phyloP scores from a whole-genome alignment of 92 coral and sea anemone genomes.

The Epizoanthus rinbou region DNA sequence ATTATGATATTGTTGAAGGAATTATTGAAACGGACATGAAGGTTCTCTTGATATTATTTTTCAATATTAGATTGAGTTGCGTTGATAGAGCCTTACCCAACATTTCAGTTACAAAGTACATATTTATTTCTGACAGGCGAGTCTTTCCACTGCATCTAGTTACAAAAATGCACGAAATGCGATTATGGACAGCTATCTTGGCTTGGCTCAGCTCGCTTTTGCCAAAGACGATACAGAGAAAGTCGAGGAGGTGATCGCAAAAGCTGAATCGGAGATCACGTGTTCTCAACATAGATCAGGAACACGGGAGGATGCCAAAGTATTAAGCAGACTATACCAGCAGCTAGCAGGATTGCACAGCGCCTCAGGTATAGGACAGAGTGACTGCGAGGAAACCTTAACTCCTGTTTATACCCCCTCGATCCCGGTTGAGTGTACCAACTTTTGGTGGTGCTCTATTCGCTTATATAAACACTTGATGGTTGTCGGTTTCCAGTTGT shows the following conservation, averaged over 20 bases:
- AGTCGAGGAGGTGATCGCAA: not conserved
- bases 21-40: too few relatives aligned
- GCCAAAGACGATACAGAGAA: not conserved
- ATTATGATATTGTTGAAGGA: too few relatives aligned
- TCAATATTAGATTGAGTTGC: too few relatives aligned
- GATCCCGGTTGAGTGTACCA: too few relatives aligned
- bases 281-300: not conserved
- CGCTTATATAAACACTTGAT: too few relatives aligned
- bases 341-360: not conserved
- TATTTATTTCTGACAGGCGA: not conserved
- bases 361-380: not conserved
- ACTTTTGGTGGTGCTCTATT: too few relatives aligned
- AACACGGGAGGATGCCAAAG: not conserved
- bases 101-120: not conserved
- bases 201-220: constrained; percentile 22
- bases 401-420: too few relatives aligned
- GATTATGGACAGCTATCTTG: constrained; percentile 26
- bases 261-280: constrained; percentile 2
- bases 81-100: too few relatives aligned
- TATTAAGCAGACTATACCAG: constrained; percentile 15
- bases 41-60: too few relatives aligned
- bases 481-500: too few relatives aligned
- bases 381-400: too few relatives aligned
- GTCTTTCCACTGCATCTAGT: constrained; percentile 16
- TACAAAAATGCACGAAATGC: not conserved